Percentiles rank a stretch among this genome's conserved stretches.
These are phyloP conservation scores for Recurvirostra avosetta DNA, from an alignment of 2,113 vertebrate genomes.

Conservation along the genomic window DNA sequence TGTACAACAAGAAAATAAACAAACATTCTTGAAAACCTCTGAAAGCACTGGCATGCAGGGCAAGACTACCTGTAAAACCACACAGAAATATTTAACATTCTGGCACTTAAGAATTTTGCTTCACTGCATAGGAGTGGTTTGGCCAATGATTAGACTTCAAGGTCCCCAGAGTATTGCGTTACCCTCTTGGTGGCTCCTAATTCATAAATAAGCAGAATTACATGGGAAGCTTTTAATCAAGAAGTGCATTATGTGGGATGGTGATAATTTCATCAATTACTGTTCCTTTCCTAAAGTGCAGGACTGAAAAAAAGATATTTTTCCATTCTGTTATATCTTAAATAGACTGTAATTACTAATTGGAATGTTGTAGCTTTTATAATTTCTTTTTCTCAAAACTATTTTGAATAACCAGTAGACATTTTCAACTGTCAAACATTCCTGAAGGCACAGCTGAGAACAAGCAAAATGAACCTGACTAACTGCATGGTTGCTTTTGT, in stretches of 20 bases:
- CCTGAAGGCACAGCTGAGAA: background rate
- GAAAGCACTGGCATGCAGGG: background rate
- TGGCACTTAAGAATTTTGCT: background rate
- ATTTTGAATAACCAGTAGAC: background rate
- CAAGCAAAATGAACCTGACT: background rate
- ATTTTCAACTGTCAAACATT: background rate
- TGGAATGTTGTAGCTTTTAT: background rate
- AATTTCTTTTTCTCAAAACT: background rate
- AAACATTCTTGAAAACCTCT: background rate
- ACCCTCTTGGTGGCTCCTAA: background rate
- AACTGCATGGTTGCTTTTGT: background rate
- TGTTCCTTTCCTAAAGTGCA: background rate
- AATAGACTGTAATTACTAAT: background rate
- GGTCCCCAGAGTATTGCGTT: background rate
- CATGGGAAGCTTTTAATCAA: background rate
- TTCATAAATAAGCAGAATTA: background rate
- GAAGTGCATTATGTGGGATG: background rate
- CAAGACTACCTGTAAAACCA: background rate
- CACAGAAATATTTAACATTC: background rate
- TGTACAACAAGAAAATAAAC: background rate
- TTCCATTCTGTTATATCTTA: background rate
- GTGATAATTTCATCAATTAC: background rate
- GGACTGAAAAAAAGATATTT: background rate
- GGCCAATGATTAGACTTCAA: background rate
- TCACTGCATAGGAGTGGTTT: background rate